Base-by-base conservation (phyloP, 2,888 invertebrate genomes). In the Andrena fulva region DNA sequence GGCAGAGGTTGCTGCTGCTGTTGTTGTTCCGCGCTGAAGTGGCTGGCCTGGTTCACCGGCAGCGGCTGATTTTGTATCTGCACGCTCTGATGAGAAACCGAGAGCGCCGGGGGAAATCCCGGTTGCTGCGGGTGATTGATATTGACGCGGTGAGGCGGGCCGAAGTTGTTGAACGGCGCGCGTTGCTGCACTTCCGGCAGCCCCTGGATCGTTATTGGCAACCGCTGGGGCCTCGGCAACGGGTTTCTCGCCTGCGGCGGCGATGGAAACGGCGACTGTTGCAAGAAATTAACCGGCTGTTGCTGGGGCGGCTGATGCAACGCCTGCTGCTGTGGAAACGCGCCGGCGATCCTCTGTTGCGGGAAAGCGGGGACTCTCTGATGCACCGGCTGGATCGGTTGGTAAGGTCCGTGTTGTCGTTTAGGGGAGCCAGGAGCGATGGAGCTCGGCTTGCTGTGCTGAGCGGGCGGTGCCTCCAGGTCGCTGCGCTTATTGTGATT, bases 91-190 rank as follows among this genome's bases (percentile, higher is more conserved):
- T 92, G 92, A 6, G 92, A 91, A 2, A 91, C 84, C n/a, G 92
- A 91, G 1, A 90, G 33, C 0, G 91, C 84, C 0, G 90, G 88
- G 0, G 91, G 90, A 8, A 91, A 88, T 16, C 92, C 92, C 3
- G 92, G 89, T 77, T 93, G 92, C 33, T 90, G 92, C 0, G 91
- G 91, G 67, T 92, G 92, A 84, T 91, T 93, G 2, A 92, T 87
- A 42, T 85, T 91, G 64, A 95, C 93, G 16, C 93, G 90, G 50
- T 95, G 95, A 33, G 95, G 94, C 50, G 94, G 94, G 0, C 84
- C 89, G 59, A 92, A 92, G 2, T 84, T 84, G 59, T 91, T 92
- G 83, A 93, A 94, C 5, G 92, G 93, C 16, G 90, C 72, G 2
- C 92, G 89, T 79, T 93, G 93, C 64, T 93, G 92, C 4, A 92